phyloP scores from a whole-genome alignment of 2,888 invertebrate species.

The Noctua pronuba region DNA sequence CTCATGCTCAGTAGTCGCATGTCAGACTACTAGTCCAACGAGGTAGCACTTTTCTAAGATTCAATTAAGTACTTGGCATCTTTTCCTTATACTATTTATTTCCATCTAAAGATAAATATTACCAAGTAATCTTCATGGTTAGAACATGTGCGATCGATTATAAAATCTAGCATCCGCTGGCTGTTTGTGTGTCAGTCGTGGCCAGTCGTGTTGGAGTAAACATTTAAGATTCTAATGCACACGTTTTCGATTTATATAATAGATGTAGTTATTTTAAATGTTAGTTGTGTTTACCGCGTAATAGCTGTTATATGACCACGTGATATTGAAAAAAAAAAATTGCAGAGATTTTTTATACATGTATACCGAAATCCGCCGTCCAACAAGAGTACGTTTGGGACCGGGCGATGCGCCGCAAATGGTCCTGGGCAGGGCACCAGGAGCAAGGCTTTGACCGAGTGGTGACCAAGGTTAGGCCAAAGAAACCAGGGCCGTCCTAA shows the following conservation, averaged over 20 bases:
- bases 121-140: constrained; percentile 41
- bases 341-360: too few relatives aligned
- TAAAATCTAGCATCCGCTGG: constrained; percentile 39
- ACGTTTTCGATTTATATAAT: constrained; percentile 13
- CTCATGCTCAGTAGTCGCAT: not conserved
- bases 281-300: not conserved
- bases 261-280: not conserved
- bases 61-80: not conserved
- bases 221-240: constrained; percentile 27
- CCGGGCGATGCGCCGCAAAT: too few relatives aligned
- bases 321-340: not conserved
- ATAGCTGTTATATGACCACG: not conserved
- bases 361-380: too few relatives aligned
- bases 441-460: too few relatives aligned
- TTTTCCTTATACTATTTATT: constrained; percentile 5
- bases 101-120: constrained; percentile 4
- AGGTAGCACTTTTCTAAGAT: not conserved
- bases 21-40: not conserved
- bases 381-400: too few relatives aligned
- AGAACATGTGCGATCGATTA: constrained; percentile 50
- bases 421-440: too few relatives aligned
- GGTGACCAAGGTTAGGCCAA: too few relatives aligned
- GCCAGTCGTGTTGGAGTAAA: constrained; percentile 22
- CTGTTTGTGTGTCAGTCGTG: constrained; percentile 53
- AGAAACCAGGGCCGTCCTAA: too few relatives aligned